Conservation (phyloP, 2,797 vertebrate species). For the Yasuhikotakia modesta region DNA sequence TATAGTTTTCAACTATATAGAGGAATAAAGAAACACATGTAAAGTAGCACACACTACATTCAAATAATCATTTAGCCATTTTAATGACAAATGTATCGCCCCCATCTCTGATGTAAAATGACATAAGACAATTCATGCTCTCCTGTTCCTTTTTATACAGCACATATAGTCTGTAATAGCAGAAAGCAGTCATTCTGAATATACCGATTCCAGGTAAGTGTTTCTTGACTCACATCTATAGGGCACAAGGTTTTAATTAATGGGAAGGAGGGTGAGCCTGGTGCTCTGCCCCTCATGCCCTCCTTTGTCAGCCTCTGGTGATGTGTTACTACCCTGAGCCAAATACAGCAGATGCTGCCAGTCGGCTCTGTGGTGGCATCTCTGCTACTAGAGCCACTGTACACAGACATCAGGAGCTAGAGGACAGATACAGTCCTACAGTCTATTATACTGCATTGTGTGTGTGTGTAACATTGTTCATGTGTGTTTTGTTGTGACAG, state of each 20-base stretch:
- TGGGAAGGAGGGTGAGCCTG: constrained; percentile 29
- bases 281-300: constrained; percentile 24
- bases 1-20: not conserved
- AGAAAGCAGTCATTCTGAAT: constrained; percentile 12
- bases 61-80: not conserved
- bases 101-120: too few species aligned
- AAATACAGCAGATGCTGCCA: constrained; percentile 43
- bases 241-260: constrained; percentile 46
- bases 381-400: constrained; percentile 15
- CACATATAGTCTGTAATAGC: not conserved
- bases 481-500: too few species aligned
- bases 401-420: not conserved
- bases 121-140: too few species aligned
- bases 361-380: constrained; percentile 23
- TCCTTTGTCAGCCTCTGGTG: constrained; percentile 27
- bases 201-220: constrained; percentile 36
- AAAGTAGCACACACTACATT: not conserved
- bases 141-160: constrained; percentile 2
- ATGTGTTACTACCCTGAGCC: constrained; percentile 40
- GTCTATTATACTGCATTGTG: not conserved
- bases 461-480: too few species aligned
- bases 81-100: constrained; percentile 1
- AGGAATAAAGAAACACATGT: not conserved
- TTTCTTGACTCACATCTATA: constrained; percentile 34
- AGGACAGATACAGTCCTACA: constrained; percentile 13